Evolutionary conservation across 2,797 vertebrate species (phyloP), one percentile per base, ranked within the genome.

Genomic region (Emys orbicularis): DNA sequence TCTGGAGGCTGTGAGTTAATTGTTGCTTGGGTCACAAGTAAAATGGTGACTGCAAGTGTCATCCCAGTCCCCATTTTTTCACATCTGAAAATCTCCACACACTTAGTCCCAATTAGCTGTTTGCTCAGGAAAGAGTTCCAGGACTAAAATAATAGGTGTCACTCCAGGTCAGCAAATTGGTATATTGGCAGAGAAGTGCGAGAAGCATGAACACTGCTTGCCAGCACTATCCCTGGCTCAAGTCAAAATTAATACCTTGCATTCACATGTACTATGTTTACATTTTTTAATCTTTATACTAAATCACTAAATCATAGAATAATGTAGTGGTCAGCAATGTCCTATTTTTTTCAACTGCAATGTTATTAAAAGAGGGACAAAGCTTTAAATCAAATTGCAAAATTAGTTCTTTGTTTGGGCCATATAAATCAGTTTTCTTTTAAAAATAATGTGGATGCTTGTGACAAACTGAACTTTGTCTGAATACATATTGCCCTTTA

Each of bases 321-420:
- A 49, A 94, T 88, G 91, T 95, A 86, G 94, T 10, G 57, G 91
- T 74, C 41, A 34, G 37, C 57, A 80, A 41, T 84, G 56, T 81
- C 79, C 94, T 31, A 11, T 83, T 91, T 95, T 79, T 79, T 85
- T 54, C 72, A 50, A 0, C 1, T 23, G 65, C n/a, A 37, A 11
- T 72, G 1, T 74, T 90, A 91, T 34, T 80, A 92, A 19, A 23
- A 96, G 61, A 68, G 34, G 18, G 19, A 95, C 4, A 87, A 85
- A 92, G 85, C 86, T 94, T 86, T 80, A 90, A 47, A 68, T 52
- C 82, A 94, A 94, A 65, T 86, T 91, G 56, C 54, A 93, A 90
- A 95, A 90, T 29, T 37, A 68, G 82, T 65, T 94, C 96, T 97
- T 90, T 44, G 19, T 54, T 94, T 83, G 90, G 52, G 84, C 94